Evolutionary conservation across 1,140 invertebrate species (phyloP), one percentile per base, ranked within the genome.

Genomic region (Tribolium castaneum): DNA sequence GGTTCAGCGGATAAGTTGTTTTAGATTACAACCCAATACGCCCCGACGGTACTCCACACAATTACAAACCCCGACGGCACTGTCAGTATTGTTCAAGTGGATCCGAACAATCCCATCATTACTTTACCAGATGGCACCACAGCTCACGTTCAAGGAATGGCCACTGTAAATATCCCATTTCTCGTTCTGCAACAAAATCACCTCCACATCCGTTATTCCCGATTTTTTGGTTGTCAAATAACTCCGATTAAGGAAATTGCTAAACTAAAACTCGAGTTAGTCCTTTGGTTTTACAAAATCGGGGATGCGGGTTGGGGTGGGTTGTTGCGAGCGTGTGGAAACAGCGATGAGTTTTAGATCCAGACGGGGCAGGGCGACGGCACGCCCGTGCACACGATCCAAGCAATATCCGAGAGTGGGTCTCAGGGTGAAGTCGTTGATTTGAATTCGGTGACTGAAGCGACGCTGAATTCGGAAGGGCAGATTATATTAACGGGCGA

Each of bases 51-150:
- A 83, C 91, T 98, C 22, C 97, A 98, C 86, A 97, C 96, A 2
- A 98, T 98, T 85, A 97, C 95, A 80, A 99, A 99, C 89, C 94
- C 97, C 3, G 97, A 99, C 90, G 97, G 97, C 78, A 96, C 96
- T 3, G 96, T 99, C 54, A 98, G 97, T 22, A 94, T 99, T 70
- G 97, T 99, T 79, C 97, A 98, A 88, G 95, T 99, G 73, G 97
- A 99, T 90, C 96, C 97, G 45, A 96, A 93, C 83, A 96, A 95
- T 87, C 95, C 96, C 34, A 96, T 98, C 82, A 97, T 98, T 79
- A 98, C 97, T 14, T 89, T 99, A 85, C 95, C 97, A 1, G 97
- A 99, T 88, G 97, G 97, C 70, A 98, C 97, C 76, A 97, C 97
- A 22, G 97, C 97, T 12, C 96, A 98, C 87, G 96, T 99, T 51